These are phyloP conservation scores for Achroia grisella DNA, from an alignment of 1,140 invertebrate species.

Conservation along the genomic window DNA sequence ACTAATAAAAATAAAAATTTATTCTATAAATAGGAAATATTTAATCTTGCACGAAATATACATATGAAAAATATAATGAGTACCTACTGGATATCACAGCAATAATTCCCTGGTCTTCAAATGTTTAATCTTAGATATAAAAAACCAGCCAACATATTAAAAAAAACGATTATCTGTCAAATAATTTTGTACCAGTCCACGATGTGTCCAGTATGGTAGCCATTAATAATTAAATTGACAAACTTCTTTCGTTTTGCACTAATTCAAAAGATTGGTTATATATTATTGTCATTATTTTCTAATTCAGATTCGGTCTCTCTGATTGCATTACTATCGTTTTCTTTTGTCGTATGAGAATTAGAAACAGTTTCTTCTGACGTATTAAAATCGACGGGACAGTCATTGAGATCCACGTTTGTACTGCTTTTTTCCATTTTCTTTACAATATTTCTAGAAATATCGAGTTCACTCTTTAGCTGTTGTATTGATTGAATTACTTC, in stretches of 20 bases:
- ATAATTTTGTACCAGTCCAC: no score
- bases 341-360: conserved; percentile 2
- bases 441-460: conserved; percentile 41
- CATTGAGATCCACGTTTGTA: conserved; percentile 22
- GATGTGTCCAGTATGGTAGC: no score
- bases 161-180: no score
- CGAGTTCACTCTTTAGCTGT: conserved; percentile 54
- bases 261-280: not conserved
- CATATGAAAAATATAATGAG: no score
- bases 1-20: no score
- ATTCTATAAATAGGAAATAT: no score
- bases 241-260: not conserved
- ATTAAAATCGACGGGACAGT: conserved; percentile 33
- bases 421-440: conserved; percentile 30
- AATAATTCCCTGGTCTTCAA: no score
- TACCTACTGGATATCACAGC: no score
- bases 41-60: no score
- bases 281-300: not conserved
- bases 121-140: no score
- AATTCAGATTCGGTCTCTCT: conserved; percentile 4
- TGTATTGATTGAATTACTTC: conserved; percentile 62
- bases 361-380: conserved; percentile 18
- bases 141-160: no score
- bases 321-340: conserved; percentile 10
- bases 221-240: not conserved